Percentiles rank a stretch among this genome's conserved stretches.
Conservation (phyloP, 1,140 invertebrate species). For the Battus philenor region DNA sequence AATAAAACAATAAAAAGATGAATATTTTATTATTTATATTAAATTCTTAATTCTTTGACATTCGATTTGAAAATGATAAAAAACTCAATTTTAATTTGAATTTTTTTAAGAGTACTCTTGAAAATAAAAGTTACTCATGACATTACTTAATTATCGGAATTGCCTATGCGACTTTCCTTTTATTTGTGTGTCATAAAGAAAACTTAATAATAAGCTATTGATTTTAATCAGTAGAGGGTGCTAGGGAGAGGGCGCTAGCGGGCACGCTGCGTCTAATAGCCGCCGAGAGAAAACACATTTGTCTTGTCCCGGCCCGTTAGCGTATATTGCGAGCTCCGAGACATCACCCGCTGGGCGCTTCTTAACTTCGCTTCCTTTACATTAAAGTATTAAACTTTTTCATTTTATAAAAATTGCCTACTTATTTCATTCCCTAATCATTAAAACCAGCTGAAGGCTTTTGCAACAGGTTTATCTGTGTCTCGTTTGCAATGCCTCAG, state of each 20-base stretch:
- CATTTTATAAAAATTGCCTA: constrained; percentile 8
- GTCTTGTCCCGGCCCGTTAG: constrained; percentile 69
- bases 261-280: constrained; percentile 41
- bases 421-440: constrained; percentile 3
- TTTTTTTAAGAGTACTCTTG: no score
- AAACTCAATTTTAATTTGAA: no score
- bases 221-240: constrained; percentile 46
- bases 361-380: constrained; percentile 44
- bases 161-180: no score
- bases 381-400: constrained; percentile 37
- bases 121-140: no score
- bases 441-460: not conserved
- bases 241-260: constrained; percentile 33
- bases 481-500: no score
- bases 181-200: constrained; percentile 17
- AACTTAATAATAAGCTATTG: constrained; percentile 42
- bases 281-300: constrained; percentile 70
- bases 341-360: constrained; percentile 55
- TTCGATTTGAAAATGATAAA: no score
- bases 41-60: no score
- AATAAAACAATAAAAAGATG: no score
- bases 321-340: constrained; percentile 65
- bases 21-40: no score
- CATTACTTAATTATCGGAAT: no score
- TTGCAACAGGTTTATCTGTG: no score